Conservation (phyloP, 2,113 vertebrate genomes). For the Rhea americana region DNA sequence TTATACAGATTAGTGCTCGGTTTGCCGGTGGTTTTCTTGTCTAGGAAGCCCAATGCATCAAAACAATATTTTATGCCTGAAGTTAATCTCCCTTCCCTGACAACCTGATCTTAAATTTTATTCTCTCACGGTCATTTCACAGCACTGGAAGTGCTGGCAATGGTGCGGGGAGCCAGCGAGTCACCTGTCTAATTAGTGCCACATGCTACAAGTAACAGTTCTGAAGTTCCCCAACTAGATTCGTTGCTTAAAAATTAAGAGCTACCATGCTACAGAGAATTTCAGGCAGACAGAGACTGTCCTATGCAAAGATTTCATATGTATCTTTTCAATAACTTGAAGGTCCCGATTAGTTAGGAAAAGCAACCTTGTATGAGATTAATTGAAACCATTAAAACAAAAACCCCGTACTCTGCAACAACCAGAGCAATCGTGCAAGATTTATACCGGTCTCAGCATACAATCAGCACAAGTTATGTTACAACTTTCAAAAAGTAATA, state of each 20-base stretch:
- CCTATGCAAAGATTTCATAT: neutral
- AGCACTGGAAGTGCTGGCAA: neutral
- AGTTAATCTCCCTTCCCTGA: neutral
- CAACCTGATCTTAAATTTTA: neutral
- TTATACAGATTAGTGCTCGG: neutral
- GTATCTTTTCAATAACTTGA: neutral
- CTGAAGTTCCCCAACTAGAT: neutral
- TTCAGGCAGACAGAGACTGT: neutral
- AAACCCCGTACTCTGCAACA: neutral
- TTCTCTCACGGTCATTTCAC: neutral
- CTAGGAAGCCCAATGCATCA: neutral
- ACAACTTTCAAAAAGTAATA: neutral
- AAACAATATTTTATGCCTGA: neutral
- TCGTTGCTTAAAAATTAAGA: slow-evolving; percentile 14
- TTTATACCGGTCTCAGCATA: neutral
- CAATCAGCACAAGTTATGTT: neutral
- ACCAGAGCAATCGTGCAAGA: neutral
- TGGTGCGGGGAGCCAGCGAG: slow-evolving; percentile 2
- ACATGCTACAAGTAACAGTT: slow-evolving; percentile 10
- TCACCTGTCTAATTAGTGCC: neutral
- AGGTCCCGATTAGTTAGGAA: neutral
- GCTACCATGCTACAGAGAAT: neutral
- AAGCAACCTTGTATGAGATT: neutral
- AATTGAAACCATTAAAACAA: neutral
- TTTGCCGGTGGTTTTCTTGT: neutral